These are phyloP conservation scores for Phalanger gymnotis DNA, from an alignment of 2,797 vertebrate genomes.

Conservation along the genomic window DNA sequence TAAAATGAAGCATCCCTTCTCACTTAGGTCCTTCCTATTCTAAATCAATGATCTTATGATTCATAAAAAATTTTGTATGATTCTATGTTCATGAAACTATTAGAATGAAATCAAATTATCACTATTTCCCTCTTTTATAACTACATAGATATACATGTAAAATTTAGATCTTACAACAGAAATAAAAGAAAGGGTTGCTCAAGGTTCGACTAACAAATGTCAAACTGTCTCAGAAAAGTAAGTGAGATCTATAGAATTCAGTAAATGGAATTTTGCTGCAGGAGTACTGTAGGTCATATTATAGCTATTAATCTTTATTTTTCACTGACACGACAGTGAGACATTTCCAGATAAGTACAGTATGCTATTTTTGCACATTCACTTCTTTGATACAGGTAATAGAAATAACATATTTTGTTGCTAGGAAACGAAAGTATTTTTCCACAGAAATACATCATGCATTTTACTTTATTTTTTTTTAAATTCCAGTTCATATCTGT, in stretches of 20 bases:
- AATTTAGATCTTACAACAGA: neutral
- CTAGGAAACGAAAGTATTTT: neutral
- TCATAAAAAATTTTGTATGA: no score
- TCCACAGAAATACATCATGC: neutral
- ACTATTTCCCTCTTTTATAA: neutral
- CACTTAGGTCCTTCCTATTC: no score
- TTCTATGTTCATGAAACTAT: neutral
- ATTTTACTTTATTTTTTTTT: neutral
- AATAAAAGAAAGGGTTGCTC: neutral
- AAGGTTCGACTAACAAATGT: neutral
- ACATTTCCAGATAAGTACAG: neutral
- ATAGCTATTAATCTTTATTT: neutral
- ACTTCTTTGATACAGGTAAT: neutral
- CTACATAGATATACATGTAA: no score
- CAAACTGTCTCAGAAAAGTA: neutral
- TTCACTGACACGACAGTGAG: neutral
- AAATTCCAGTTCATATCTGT: neutral
- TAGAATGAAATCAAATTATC: neutral
- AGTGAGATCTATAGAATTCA: neutral
- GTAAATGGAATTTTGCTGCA: neutral
- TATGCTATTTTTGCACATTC: neutral
- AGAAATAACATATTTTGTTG: neutral
- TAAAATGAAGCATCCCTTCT: neutral
- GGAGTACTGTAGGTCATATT: neutral
- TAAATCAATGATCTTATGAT: no score